Conservation (phyloP, 2,113 vertebrate species). For the Ceuthmochares aereus region DNA sequence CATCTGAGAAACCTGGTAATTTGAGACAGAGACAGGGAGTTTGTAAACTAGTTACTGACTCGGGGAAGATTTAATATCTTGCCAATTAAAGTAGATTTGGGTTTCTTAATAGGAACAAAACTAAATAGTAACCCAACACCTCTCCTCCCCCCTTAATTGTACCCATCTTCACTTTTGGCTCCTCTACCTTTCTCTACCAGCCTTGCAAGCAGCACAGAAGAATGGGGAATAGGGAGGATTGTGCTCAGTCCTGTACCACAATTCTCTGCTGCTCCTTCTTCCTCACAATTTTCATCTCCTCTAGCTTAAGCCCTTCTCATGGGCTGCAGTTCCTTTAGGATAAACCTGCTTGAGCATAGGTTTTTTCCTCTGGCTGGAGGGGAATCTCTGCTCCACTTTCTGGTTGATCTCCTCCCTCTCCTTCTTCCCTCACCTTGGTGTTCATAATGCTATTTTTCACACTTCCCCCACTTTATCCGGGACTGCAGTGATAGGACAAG, state of each 20-base stretch:
- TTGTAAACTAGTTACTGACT: neutral
- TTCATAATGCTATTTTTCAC: neutral
- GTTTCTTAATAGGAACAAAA: neutral
- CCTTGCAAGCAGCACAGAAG: rapidly evolving
- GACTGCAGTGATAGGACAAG: no score
- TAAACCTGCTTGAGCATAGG: neutral
- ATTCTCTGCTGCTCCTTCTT: rapidly evolving
- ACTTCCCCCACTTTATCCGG: no score
- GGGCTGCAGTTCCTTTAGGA: neutral
- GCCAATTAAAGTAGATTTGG: neutral
- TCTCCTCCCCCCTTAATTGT: neutral
- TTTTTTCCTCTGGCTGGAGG: neutral
- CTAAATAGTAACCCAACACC: neutral
- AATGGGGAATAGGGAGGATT: no score
- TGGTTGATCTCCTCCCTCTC: neutral
- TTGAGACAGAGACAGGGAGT: neutral
- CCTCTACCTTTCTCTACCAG: neutral
- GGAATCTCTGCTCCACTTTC: neutral
- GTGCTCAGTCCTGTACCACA: neutral
- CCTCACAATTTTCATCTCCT: neutral
- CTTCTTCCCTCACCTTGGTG: neutral
- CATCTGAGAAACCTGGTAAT: neutral
- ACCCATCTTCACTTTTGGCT: neutral
- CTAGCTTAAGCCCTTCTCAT: neutral
- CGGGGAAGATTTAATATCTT: neutral